Conservation (phyloP, 2,888 invertebrate species). For the Apamea epomidion region DNA sequence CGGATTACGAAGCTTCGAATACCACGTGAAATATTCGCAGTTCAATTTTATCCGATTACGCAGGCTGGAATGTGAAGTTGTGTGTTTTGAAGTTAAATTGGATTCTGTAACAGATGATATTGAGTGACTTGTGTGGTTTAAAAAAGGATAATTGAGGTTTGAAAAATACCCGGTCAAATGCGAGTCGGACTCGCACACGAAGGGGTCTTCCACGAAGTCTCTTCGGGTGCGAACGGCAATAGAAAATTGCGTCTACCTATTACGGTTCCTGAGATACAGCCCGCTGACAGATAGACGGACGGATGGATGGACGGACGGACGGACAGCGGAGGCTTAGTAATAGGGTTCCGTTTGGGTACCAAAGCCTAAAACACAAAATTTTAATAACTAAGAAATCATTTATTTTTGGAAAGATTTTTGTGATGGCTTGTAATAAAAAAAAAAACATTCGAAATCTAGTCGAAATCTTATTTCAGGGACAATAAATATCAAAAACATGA, state of each 20-base stretch:
- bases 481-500: not conserved
- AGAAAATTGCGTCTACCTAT: not conserved
- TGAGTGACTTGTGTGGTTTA: not conserved
- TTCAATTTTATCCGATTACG: slow-evolving; percentile 28
- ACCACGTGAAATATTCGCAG: slow-evolving; percentile 31
- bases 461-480: not conserved
- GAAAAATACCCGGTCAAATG: not conserved
- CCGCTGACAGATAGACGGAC: not conserved
- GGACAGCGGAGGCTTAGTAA: too few species aligned
- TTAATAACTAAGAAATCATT: not conserved
- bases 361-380: too few species aligned
- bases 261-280: not conserved
- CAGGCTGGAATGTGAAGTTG: not conserved
- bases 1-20: slow-evolving; percentile 34
- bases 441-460: not conserved
- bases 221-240: not conserved
- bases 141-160: not conserved
- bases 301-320: too few species aligned
- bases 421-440: not conserved
- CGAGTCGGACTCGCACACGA: too few species aligned
- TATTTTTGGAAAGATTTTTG: not conserved
- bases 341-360: too few species aligned
- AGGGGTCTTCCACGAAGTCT: too few species aligned
- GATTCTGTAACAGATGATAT: not conserved
- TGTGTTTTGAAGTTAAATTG: slow-evolving; percentile 23